Evolutionary conservation across 2,797 vertebrate genomes (phyloP).

Genomic region (Squalus acanthias): DNA sequence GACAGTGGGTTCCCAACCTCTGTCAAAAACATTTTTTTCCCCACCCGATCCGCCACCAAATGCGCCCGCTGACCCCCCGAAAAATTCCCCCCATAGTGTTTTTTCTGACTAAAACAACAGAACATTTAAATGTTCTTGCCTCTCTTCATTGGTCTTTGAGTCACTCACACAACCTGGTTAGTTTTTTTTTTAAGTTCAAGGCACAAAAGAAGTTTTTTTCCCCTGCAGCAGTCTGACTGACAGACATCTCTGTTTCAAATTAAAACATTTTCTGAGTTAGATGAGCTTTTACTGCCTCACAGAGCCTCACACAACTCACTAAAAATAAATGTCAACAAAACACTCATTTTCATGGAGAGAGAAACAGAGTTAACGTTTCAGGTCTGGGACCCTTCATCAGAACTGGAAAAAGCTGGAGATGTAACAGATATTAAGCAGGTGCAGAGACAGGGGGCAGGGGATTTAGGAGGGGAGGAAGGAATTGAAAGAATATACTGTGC

Average conservation of each 20-base stretch:
- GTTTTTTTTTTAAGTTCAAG: neutral
- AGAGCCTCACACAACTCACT: neutral
- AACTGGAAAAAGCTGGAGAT: no score
- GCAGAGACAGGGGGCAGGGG: no score
- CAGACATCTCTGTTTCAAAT: neutral
- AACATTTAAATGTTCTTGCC: neutral
- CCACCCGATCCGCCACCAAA: no score
- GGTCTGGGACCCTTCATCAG: no score
- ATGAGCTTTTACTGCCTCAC: neutral
- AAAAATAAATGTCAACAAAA: slow-evolving; percentile 16
- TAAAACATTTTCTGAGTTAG: neutral
- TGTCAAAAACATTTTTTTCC: no score
- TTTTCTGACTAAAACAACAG: neutral
- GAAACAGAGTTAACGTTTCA: no score
- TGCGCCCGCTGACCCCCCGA: no score
- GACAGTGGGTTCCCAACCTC: no score
- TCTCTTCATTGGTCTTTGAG: neutral
- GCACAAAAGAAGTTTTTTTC: neutral
- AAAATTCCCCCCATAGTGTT: neutral
- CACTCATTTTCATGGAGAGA: neutral
- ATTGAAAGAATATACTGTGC: no score
- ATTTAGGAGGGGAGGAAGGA: no score
- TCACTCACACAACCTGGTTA: neutral
- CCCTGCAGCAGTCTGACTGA: neutral
- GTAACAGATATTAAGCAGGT: no score